Percentiles rank a stretch among this genome's conserved stretches.
phyloP scores from a whole-genome alignment of 2,113 vertebrate species.

The Trichechus manatus region DNA sequence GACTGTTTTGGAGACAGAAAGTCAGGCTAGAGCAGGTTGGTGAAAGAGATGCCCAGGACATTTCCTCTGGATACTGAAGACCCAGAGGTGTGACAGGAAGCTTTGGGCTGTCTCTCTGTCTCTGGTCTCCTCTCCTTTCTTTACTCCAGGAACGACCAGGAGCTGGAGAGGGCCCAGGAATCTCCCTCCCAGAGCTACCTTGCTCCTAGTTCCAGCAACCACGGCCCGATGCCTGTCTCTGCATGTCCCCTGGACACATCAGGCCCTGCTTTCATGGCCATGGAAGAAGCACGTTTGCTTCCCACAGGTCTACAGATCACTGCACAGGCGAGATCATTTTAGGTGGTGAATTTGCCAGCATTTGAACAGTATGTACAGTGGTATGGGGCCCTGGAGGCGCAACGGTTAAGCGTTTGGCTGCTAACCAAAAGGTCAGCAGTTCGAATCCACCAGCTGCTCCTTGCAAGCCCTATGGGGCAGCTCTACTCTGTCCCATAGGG shows the following conservation, averaged over 20 bases:
- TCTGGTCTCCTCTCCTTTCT: not conserved
- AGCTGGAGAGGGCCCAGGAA: not conserved
- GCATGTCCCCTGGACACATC: fast-evolving
- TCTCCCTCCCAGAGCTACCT: not conserved
- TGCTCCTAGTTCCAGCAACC: not conserved
- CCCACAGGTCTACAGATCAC: fast-evolving
- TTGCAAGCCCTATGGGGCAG: no score
- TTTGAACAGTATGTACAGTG: fast-evolving
- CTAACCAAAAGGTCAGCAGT: no score
- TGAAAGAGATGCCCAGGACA: fast-evolving
- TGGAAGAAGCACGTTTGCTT: fast-evolving
- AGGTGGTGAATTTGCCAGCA: fast-evolving
- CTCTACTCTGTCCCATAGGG: no score
- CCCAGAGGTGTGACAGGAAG: not conserved
- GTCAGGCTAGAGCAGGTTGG: fast-evolving
- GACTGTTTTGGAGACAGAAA: not conserved
- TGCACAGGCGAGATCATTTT: fast-evolving
- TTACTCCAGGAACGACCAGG: not conserved
- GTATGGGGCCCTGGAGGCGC: no score
- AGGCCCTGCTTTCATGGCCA: not conserved
- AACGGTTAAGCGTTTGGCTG: no score
- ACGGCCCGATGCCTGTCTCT: not conserved
- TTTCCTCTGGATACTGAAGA: fast-evolving
- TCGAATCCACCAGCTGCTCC: no score
- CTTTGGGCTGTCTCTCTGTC: fast-evolving